These are phyloP conservation scores for Acanthopleura granulata DNA, from an alignment of 2,888 invertebrate genomes.

Conservation along the genomic window DNA sequence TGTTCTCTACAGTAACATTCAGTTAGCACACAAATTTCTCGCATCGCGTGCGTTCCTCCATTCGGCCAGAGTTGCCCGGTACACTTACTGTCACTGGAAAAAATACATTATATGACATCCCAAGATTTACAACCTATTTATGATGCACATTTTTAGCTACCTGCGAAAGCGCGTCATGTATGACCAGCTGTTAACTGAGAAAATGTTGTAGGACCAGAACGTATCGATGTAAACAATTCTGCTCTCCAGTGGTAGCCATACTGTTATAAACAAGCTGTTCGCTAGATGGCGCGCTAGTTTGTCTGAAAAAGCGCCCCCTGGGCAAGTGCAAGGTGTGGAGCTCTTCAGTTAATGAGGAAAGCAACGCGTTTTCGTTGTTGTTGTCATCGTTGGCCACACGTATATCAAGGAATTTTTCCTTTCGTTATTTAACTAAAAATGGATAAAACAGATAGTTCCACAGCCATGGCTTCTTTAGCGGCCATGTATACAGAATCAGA, in stretches of 20 bases:
- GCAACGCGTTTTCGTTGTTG: not conserved
- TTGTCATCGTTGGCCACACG: not conserved
- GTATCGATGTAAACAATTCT: slow-evolving; percentile 4
- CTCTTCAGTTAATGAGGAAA: not conserved
- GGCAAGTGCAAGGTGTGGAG: not conserved
- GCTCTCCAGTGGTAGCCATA: not conserved
- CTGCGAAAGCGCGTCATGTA: too few species aligned
- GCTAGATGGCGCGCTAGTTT: not conserved
- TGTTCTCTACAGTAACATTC: too few species aligned
- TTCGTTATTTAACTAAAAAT: slow-evolving; percentile 25
- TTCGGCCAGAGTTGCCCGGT: too few species aligned
- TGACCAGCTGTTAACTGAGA: too few species aligned
- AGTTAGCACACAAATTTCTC: too few species aligned
- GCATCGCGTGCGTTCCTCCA: too few species aligned
- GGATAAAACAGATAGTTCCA: slow-evolving; percentile 49
- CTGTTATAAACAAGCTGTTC: not conserved
- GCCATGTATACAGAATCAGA: slow-evolving; percentile 32
- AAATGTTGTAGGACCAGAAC: not conserved
- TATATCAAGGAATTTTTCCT: not conserved
- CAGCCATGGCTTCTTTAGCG: slow-evolving; percentile 50
- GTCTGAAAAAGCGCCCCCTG: too few species aligned
- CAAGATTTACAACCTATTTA: too few species aligned
- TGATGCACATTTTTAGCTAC: too few species aligned
- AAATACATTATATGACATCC: too few species aligned
- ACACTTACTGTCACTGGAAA: too few species aligned